Percentiles rank a stretch among this genome's conserved stretches.
Evolutionary conservation across 1,140 invertebrate species (phyloP).

Genomic region (Musca vetustissima): DNA sequence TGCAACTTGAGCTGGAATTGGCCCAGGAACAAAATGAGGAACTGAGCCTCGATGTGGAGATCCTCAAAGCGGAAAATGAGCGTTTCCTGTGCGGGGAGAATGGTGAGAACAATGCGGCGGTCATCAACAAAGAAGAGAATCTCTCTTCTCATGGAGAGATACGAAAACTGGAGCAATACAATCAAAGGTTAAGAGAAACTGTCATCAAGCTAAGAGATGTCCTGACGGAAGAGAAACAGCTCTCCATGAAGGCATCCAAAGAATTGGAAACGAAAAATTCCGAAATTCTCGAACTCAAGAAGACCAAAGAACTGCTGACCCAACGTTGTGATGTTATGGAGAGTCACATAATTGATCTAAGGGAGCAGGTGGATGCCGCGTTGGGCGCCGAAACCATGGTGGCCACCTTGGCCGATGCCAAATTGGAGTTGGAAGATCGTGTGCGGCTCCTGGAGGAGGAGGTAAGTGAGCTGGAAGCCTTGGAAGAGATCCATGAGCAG

Average conservation of each 20-base stretch:
- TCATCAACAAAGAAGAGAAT: constrained; percentile 35
- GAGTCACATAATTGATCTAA: constrained; percentile 80
- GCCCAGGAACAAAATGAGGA: constrained; percentile 89
- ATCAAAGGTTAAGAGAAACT: constrained; percentile 86
- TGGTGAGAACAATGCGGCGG: neutral
- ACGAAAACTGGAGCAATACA: constrained; percentile 93
- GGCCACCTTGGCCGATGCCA: constrained; percentile 87
- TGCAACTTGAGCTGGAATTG: constrained; percentile 87
- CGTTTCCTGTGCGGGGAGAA: constrained; percentile 11
- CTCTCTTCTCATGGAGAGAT: constrained; percentile 75
- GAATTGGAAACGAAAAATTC: constrained; percentile 86
- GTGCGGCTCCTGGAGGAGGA: constrained; percentile 87
- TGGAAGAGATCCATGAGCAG: constrained; percentile 79
- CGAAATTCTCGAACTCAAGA: constrained; percentile 79
- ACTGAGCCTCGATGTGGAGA: constrained; percentile 86
- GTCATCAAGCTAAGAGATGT: constrained; percentile 89
- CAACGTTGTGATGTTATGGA: constrained; percentile 75
- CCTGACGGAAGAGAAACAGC: constrained; percentile 91
- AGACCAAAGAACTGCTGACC: constrained; percentile 83
- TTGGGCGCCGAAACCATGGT: constrained; percentile 98
- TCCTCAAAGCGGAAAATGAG: constrained; percentile 83
- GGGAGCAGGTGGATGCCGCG: constrained; percentile 78
- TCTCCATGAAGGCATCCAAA: constrained; percentile 83
- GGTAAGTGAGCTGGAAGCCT: constrained; percentile 76
- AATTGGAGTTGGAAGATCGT: constrained; percentile 89